Evolutionary conservation across 2,888 invertebrate genomes (phyloP), one percentile per base, ranked within the genome.

Genomic region (Agrilus mali): DNA sequence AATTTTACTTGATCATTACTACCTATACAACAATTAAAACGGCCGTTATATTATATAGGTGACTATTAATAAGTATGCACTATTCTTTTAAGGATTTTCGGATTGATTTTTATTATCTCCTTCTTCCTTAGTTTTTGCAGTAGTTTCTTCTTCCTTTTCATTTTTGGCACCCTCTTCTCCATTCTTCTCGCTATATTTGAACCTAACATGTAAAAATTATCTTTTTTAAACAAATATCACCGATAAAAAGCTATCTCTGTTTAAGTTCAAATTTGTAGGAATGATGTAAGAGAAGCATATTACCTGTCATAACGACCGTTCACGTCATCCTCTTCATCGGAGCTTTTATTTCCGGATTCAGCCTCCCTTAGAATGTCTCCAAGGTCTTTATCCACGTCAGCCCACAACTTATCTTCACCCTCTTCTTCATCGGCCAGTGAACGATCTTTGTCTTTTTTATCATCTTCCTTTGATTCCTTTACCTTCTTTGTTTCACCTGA

Each of bases 311-410:
- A 68, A 51, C 68, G 55, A 53, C 66, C 66, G 53, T 75, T 75
- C 1, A 75, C 77, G 51, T 78, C 81, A 50, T 81, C 82, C 50
- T 80, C 83, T 51, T 82, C 83, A 50, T 77, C 79, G 36, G 78
- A 79, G 3, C 71, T 71, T 45, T 72, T 73, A 33, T 62, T 64
- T 0, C 79, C 75, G 0, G 70, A 69, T 50, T 78, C 80, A 16
- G 60, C 79, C 60, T 80, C 81, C 12, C 82, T 75, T 32, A 86
- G 66, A 42, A 86, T 69, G 57, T 85, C 85, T 5, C 85, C 84
- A 47, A 86, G 71, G 61, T 85, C 85, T 59, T 86, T 86, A 60
- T 86, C 85, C 27, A 86, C 84, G 61, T 85, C 85, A 20, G 82
- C 84, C 86, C 86, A 86, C 43, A 83, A 58, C 56, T 84, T 82